Evolutionary conservation across 2,113 vertebrate species (phyloP).

Genomic region (Ahaetulla prasina): DNA sequence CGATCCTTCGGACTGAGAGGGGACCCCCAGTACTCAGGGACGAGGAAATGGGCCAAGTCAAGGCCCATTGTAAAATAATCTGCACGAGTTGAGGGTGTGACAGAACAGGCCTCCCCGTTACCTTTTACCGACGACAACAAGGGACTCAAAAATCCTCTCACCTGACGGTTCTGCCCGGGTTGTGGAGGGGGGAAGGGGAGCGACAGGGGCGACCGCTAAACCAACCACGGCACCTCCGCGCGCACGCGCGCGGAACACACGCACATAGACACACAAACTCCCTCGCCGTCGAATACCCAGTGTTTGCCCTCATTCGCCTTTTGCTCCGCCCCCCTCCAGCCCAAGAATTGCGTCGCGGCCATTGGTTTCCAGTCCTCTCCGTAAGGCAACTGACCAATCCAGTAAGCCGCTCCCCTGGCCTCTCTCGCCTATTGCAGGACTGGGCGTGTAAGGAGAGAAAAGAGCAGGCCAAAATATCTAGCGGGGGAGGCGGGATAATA

Average conservation of each 20-base stretch:
- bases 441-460: not conserved
- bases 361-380: slow-evolving; percentile 25
- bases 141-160: slow-evolving; percentile 19
- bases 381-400: not conserved
- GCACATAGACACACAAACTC: not conserved
- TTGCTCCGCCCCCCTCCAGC: not conserved
- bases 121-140: slow-evolving; percentile 32
- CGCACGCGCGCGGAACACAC: not conserved
- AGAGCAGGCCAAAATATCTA: not conserved
- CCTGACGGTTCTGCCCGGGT: slow-evolving; percentile 36
- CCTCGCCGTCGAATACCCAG: not conserved
- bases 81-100: not conserved
- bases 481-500: not conserved
- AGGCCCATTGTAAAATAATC: not conserved
- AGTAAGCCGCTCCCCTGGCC: not conserved
- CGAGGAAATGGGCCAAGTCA: not conserved
- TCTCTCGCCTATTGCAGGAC: not conserved
- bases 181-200: not conserved
- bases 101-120: slow-evolving; percentile 29
- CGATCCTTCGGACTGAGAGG: not conserved
- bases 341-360: not conserved
- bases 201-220: slow-evolving; percentile 6
- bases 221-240: slow-evolving; percentile 48
- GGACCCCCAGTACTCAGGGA: not conserved
- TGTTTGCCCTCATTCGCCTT: not conserved